Evolutionary conservation across 1,140 invertebrate genomes (phyloP), one percentile per base, ranked within the genome.

Genomic region (Lutraria rhynchaena): DNA sequence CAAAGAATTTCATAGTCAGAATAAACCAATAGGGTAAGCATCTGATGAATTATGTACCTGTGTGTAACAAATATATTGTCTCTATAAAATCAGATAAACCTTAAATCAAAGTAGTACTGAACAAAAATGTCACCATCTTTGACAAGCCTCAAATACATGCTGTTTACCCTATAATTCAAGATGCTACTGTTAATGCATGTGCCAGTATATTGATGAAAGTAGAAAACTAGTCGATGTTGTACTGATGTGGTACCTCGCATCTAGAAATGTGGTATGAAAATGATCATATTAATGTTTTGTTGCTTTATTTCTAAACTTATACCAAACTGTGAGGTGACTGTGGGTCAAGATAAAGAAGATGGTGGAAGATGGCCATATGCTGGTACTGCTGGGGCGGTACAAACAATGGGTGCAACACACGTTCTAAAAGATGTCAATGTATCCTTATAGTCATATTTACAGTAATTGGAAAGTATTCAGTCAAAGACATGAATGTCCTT

Each of bases 301-400:
- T n/a, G n/a, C n/a, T n/a, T n/a, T n/a, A n/a, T n/a, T n/a, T 94
- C 94, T 1, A 94, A 92, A 89, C 91, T 94, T 0, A 81, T 93
- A 19, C 80, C 87, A 33, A 93, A 93, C 37, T 93, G 93, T 76
- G 93, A 93, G 84, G 91, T 95, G 27, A 95, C 94, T 9, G 91
- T 95, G 1, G 95, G 95, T 7, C 86, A 85, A 24, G 86, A 88
- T 46, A 22, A 81, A 49, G 87, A 90, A 58, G 89, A 89, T 53
- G 87, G 88, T n/a, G 92, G 93, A 17, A 90, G 92, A 7, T 95
- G 94, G 94, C 94, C 94, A n/a, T 92, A 94, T 86, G 90, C 91
- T n/a, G 93, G 92, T 15, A 93, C 93, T 37, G 93, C 94, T 65
- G 89, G 91, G n/a, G 92, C 92, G 57, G 93, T 93, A 9, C 88